Percentiles rank a stretch among this genome's conserved stretches.
These are phyloP conservation scores for Lepidochrysops patricia DNA, from an alignment of 2,888 invertebrate genomes.

Conservation along the genomic window DNA sequence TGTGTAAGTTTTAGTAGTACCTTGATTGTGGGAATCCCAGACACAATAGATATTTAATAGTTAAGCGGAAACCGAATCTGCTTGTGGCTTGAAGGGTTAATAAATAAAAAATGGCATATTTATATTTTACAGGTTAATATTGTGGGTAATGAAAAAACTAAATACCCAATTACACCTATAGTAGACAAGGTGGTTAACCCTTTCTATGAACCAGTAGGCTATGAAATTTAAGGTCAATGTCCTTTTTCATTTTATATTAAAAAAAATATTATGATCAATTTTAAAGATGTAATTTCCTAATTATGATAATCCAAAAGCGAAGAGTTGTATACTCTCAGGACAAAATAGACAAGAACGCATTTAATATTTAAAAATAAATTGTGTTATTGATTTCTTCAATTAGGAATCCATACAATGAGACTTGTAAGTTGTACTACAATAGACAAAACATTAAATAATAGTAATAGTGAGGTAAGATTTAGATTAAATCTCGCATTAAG, in stretches of 20 bases:
- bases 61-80: too few relatives aligned
- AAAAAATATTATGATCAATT: neutral
- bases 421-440: neutral
- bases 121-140: too few relatives aligned
- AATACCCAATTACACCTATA: neutral
- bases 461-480: constrained; percentile 6
- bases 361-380: constrained; percentile 11
- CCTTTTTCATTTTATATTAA: neutral
- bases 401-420: constrained; percentile 26
- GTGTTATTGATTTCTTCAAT: constrained; percentile 25
- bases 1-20: too few relatives aligned
- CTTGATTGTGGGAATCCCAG: too few relatives aligned
- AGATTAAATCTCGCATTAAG: neutral
- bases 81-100: neutral
- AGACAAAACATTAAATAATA: constrained; percentile 18
- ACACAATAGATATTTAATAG: too few relatives aligned
- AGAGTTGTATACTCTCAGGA: neutral
- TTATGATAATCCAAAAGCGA: neutral
- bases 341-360: neutral
- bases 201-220: neutral
- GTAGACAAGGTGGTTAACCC: neutral
- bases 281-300: neutral
- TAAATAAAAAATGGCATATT: too few relatives aligned
- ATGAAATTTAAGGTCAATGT: neutral
- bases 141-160: too few relatives aligned